Evolutionary conservation across 2,888 invertebrate species (phyloP).

Genomic region (Xanthorhoe spadicearia): DNA sequence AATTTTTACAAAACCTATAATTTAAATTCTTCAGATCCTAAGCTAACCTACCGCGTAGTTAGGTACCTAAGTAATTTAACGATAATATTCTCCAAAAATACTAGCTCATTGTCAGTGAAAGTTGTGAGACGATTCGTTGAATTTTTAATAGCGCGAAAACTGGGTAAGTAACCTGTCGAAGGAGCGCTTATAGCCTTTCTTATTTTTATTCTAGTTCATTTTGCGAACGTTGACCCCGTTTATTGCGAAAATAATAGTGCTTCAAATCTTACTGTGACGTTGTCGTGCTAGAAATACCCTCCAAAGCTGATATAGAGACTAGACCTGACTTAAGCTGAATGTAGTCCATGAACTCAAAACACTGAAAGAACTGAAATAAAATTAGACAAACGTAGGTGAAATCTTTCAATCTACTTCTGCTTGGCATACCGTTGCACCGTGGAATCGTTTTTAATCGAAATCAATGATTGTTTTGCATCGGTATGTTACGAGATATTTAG

Average conservation of each 20-base stretch:
- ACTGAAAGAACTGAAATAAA: neutral
- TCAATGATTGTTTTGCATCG: constrained; percentile 35
- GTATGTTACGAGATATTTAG: constrained; percentile 49
- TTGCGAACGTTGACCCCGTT: constrained; percentile 72
- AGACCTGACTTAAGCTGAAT: too few species aligned
- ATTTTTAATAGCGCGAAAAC: constrained; percentile 79
- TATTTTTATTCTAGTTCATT: constrained; percentile 76
- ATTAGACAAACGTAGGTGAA: neutral
- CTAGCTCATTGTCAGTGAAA: constrained; percentile 73
- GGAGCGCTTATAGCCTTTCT: constrained; percentile 75
- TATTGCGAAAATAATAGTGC: constrained; percentile 44
- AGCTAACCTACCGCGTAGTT: constrained; percentile 3
- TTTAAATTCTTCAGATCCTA: neutral
- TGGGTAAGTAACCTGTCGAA: constrained; percentile 77
- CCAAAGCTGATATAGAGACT: too few species aligned
- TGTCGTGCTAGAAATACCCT: too few species aligned
- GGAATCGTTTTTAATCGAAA: constrained; percentile 23
- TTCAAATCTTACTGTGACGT: neutral
- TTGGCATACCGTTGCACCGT: constrained; percentile 24
- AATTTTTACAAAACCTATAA: neutral
- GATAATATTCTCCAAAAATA: constrained; percentile 54
- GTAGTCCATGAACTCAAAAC: too few species aligned
- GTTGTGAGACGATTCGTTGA: constrained; percentile 80
- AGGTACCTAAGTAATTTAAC: constrained; percentile 33
- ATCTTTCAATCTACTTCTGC: constrained; percentile 8